These are phyloP conservation scores for Perithous albicinctus DNA, from an alignment of 2,888 invertebrate genomes.

Conservation along the genomic window DNA sequence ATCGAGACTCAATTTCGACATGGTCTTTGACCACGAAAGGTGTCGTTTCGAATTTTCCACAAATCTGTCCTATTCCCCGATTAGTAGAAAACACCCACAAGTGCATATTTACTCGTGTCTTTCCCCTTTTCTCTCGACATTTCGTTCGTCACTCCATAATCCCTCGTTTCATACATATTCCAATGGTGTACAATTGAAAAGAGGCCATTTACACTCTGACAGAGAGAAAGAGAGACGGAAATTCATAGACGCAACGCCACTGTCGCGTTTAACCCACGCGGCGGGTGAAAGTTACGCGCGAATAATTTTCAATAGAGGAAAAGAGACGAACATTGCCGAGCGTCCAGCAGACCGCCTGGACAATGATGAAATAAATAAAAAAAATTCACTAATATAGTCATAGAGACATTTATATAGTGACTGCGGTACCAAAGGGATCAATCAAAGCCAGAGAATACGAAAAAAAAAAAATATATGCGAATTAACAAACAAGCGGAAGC, in stretches of 20 bases:
- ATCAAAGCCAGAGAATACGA: not conserved
- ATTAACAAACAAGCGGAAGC: no score
- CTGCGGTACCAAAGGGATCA: not conserved
- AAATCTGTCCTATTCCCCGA: no score
- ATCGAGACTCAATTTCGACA: no score
- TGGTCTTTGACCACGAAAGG: no score
- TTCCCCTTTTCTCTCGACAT: not conserved
- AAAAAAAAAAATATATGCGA: no score
- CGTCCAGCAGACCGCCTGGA: constrained; percentile 1
- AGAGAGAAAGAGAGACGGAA: not conserved
- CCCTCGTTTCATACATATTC: constrained; percentile 22
- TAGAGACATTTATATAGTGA: not conserved
- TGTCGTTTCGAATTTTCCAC: no score
- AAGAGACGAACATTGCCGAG: constrained; percentile 22
- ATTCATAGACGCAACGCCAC: not conserved
- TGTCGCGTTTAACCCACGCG: constrained; percentile 23
- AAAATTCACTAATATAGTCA: not conserved
- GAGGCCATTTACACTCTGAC: not conserved
- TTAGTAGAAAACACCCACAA: no score
- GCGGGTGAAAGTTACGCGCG: constrained; percentile 44
- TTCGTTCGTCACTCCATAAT: constrained; percentile 22
- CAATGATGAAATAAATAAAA: not conserved
- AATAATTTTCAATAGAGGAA: constrained; percentile 27
- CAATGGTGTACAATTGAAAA: constrained; percentile 33
- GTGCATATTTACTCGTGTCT: not conserved